These are phyloP conservation scores for Nowickia ferox DNA, from an alignment of 2,888 invertebrate genomes.

Conservation along the genomic window DNA sequence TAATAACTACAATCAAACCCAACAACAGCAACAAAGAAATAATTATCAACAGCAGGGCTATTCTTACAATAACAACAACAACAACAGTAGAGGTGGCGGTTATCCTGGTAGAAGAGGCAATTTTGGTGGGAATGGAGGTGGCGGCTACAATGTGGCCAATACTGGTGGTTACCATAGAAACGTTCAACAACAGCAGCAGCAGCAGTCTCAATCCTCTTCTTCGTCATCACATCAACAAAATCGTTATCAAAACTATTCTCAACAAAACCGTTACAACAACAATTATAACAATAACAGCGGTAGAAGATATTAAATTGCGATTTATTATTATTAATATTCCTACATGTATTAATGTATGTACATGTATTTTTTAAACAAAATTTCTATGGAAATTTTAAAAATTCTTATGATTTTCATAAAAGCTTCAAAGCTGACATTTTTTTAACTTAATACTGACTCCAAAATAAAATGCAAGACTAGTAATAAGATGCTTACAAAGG, in stretches of 20 bases:
- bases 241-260: slow-evolving; percentile 30
- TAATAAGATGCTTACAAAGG: background rate
- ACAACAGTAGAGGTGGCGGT: slow-evolving; percentile 25
- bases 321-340: too few species aligned
- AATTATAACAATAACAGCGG: slow-evolving; percentile 44
- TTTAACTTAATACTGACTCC: background rate
- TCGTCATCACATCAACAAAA: slow-evolving; percentile 43
- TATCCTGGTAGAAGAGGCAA: slow-evolving; percentile 38
- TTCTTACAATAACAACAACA: slow-evolving; percentile 58
- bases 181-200: slow-evolving; percentile 41
- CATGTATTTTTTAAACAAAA: background rate
- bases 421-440: background rate
- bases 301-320: slow-evolving; percentile 42
- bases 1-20: slow-evolving; percentile 69
- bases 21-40: slow-evolving; percentile 35
- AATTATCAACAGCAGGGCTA: slow-evolving; percentile 62
- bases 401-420: background rate
- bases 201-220: slow-evolving; percentile 22
- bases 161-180: slow-evolving; percentile 49
- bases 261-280: slow-evolving; percentile 50
- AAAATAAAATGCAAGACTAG: background rate
- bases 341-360: too few species aligned
- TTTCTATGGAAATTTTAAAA: background rate
- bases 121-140: slow-evolving; percentile 27
- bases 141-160: background rate